Conservation (phyloP, 1,140 invertebrate species). For the Bombus superbus region DNA sequence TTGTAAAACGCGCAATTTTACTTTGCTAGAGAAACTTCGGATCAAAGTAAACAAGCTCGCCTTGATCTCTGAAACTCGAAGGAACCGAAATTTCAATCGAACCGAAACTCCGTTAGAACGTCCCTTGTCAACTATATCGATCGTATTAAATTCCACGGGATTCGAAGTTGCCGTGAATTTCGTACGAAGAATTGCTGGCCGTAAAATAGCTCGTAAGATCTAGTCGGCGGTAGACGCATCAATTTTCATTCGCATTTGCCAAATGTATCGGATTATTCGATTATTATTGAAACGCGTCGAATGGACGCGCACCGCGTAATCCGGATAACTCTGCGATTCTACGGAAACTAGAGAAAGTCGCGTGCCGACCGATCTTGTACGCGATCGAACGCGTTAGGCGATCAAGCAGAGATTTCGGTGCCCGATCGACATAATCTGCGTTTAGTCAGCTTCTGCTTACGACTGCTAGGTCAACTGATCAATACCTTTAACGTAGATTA, state of each 20-base stretch:
- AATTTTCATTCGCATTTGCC: neutral
- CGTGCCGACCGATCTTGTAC: neutral
- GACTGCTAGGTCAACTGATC: neutral
- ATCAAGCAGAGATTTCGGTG: conserved; percentile 20
- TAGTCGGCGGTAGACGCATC: neutral
- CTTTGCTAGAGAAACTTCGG: neutral
- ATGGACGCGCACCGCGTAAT: conserved; percentile 16
- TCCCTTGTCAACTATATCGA: neutral
- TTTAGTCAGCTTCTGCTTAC: conserved; percentile 9
- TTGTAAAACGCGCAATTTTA: neutral
- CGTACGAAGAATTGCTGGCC: neutral
- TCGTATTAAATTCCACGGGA: neutral
- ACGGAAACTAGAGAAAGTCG: conserved; percentile 20
- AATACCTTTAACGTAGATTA: conserved; percentile 11
- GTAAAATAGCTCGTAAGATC: neutral
- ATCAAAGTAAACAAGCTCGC: neutral
- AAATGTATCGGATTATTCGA: conserved; percentile 13
- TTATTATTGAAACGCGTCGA: no score
- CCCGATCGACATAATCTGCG: neutral
- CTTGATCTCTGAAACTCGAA: neutral
- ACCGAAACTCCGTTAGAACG: neutral
- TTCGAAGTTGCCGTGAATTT: neutral
- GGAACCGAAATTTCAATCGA: neutral
- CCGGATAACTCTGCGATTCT: conserved; percentile 6
- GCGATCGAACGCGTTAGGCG: neutral